Percentiles rank a stretch among this genome's conserved stretches.
phyloP scores from a whole-genome alignment of 1,140 invertebrate species.

The Nylanderia fulva region DNA sequence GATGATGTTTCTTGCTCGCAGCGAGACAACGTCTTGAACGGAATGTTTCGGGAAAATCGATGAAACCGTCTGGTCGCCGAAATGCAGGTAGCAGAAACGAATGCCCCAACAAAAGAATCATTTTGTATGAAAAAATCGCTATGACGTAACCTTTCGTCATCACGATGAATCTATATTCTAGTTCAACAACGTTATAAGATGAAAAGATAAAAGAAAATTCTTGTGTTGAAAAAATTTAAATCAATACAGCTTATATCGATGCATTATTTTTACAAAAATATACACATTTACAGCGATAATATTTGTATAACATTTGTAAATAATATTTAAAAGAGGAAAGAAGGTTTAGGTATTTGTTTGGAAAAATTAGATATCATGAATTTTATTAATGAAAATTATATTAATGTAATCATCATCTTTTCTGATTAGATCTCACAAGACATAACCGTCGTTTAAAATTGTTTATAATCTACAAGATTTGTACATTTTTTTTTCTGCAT shows the following conservation, averaged over 20 bases:
- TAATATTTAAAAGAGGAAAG: no score
- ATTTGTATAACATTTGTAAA: background rate
- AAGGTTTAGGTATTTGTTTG: background rate
- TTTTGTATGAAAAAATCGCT: background rate
- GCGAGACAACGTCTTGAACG: constrained; percentile 77
- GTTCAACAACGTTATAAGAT: background rate
- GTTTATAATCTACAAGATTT: background rate
- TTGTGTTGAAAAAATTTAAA: background rate
- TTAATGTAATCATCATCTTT: background rate
- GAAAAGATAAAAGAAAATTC: background rate
- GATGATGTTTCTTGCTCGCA: constrained; percentile 82
- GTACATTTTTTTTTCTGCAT: background rate
- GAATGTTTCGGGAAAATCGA: constrained; percentile 74
- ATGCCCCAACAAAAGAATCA: background rate
- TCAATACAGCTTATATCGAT: background rate
- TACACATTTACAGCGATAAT: background rate
- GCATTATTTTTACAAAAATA: background rate
- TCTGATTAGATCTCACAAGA: background rate
- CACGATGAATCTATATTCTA: background rate
- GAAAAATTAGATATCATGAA: background rate
- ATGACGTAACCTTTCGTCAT: background rate
- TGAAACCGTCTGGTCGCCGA: constrained; percentile 49
- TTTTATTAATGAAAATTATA: background rate
- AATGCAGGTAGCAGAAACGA: constrained; percentile 14
- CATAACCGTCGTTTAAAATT: background rate